These are phyloP conservation scores for Caloenas nicobarica DNA, from an alignment of 2,113 vertebrate species.

Conservation along the genomic window DNA sequence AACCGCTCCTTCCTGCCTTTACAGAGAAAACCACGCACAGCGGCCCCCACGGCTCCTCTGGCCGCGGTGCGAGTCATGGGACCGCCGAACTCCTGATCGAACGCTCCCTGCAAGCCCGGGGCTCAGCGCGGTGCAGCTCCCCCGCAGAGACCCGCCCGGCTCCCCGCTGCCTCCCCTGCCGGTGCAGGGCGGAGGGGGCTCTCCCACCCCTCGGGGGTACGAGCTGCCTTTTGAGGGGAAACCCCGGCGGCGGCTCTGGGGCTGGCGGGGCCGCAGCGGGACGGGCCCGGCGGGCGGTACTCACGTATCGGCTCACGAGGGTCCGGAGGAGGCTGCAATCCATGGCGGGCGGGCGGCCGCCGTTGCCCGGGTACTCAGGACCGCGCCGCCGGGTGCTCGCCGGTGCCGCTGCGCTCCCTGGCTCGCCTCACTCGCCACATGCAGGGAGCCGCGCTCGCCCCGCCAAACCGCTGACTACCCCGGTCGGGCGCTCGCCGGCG, in stretches of 20 bases:
- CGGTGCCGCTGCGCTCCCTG: constrained; percentile 33
- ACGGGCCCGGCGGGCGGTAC: constrained; percentile 31
- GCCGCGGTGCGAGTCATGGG: background rate
- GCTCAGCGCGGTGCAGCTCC: rapidly evolving
- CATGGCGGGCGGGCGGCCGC: constrained; percentile 69
- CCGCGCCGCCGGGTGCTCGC: constrained; percentile 15
- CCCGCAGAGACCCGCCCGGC: background rate
- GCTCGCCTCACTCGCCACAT: constrained; percentile 43
- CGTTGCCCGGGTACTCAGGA: background rate
- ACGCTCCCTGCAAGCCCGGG: background rate
- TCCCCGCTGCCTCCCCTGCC: too few relatives aligned
- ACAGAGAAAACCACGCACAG: background rate
- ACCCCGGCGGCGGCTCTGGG: background rate
- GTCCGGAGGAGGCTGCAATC: constrained; percentile 87
- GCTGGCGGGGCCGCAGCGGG: background rate
- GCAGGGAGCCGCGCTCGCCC: constrained; percentile 21
- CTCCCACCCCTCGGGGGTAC: rapidly evolving
- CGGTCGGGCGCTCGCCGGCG: background rate
- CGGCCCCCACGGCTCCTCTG: background rate
- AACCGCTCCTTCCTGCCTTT: rapidly evolving
- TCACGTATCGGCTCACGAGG: constrained; percentile 93
- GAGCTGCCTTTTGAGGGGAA: background rate
- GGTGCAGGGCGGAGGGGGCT: background rate
- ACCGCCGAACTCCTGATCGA: background rate
- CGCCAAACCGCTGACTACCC: background rate